These are phyloP conservation scores for Hoplostethus mediterraneus DNA, from an alignment of 2,797 vertebrate species.

Conservation along the genomic window DNA sequence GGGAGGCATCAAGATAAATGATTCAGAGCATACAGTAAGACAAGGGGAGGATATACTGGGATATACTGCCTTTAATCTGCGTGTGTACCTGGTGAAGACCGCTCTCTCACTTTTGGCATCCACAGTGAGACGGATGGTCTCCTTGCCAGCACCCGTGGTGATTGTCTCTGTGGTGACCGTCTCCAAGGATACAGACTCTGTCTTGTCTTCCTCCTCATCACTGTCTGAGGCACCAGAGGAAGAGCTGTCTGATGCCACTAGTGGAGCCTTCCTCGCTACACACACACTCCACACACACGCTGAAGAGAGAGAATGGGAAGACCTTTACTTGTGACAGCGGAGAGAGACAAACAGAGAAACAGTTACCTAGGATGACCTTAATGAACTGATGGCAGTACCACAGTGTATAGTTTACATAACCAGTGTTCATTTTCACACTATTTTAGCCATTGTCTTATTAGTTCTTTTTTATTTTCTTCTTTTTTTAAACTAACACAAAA, in stretches of 20 bases:
- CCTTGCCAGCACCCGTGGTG: constrained; percentile 81
- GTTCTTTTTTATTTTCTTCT: no score
- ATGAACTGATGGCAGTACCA: neutral
- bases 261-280: constrained; percentile 88
- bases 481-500: no score
- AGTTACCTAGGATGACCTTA: no score
- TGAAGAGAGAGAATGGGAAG: constrained; percentile 18
- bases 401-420: neutral
- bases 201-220: constrained; percentile 87
- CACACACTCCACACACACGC: constrained; percentile 91
- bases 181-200: constrained; percentile 64
- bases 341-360: neutral
- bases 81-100: constrained; percentile 77
- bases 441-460: no score
- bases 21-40: neutral
- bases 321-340: neutral
- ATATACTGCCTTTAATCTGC: constrained; percentile 16
- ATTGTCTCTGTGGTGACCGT: constrained; percentile 77
- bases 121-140: constrained; percentile 77
- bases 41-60: neutral
- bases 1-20: constrained; percentile 27
- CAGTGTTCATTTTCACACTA: no score
- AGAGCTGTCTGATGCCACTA: constrained; percentile 91
- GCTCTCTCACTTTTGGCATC: constrained; percentile 85
- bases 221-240: constrained; percentile 91